These are phyloP conservation scores for Rhingia rostrata DNA, from an alignment of 2,888 invertebrate species.

Conservation along the genomic window DNA sequence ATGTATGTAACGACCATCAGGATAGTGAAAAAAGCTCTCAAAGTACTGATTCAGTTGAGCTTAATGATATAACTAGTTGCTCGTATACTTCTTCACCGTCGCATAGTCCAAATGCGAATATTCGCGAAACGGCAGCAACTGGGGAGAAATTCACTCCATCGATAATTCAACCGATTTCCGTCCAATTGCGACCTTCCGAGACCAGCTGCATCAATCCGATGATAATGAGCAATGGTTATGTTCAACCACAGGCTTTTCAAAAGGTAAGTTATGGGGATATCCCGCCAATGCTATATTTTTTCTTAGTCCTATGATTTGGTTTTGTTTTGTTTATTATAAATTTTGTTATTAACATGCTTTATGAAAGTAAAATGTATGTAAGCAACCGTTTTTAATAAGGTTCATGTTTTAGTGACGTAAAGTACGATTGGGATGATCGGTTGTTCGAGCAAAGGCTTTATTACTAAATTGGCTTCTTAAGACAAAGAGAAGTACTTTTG, in stretches of 20 bases:
- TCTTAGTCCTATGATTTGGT: background rate
- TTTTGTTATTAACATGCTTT: background rate
- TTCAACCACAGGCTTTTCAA: slow-evolving; percentile 76
- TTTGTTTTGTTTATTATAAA: background rate
- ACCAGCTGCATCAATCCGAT: slow-evolving; percentile 71
- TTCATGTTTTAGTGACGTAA: no score
- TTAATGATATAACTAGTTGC: slow-evolving; percentile 75
- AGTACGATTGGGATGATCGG: no score
- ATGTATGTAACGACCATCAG: slow-evolving; percentile 61
- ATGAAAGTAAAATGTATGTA: no score
- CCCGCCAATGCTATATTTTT: no score
- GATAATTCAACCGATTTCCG: slow-evolving; percentile 30
- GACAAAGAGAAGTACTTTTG: no score
- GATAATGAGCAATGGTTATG: slow-evolving; percentile 75
- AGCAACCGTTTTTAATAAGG: background rate
- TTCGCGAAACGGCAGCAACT: slow-evolving; percentile 18
- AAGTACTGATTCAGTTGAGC: slow-evolving; percentile 75
- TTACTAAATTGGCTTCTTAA: no score
- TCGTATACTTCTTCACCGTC: slow-evolving; percentile 73
- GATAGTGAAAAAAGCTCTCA: slow-evolving; percentile 71
- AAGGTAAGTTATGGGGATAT: slow-evolving; percentile 74
- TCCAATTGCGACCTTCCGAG: slow-evolving; percentile 61
- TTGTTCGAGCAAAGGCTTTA: background rate
- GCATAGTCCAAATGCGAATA: slow-evolving; percentile 56
- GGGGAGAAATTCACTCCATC: slow-evolving; percentile 56